These are phyloP conservation scores for Agrilus biguttatus DNA, from an alignment of 2,888 invertebrate species.

Conservation along the genomic window DNA sequence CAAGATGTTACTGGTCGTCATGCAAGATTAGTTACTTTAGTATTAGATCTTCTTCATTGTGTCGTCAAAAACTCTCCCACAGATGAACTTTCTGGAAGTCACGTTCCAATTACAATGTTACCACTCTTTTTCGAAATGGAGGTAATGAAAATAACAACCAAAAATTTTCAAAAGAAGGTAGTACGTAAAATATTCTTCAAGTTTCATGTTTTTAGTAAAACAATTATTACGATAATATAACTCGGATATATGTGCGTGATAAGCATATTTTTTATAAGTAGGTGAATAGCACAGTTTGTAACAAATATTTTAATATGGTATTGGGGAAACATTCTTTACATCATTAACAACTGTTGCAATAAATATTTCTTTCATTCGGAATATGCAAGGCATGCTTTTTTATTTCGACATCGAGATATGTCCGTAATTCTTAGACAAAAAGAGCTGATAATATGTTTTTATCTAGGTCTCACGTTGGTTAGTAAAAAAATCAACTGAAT, in stretches of 20 bases:
- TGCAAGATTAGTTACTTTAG: constrained; percentile 23
- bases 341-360: background rate
- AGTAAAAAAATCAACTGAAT: too few species aligned
- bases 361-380: background rate
- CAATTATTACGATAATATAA: too few species aligned
- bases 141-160: constrained; percentile 16
- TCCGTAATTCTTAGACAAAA: too few species aligned
- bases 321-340: background rate
- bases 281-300: too few species aligned
- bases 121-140: constrained; percentile 34
- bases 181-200: background rate
- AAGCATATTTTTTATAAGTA: too few species aligned
- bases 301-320: background rate
- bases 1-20: constrained; percentile 32
- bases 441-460: too few species aligned
- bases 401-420: too few species aligned
- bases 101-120: constrained; percentile 31
- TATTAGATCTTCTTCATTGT: constrained; percentile 30
- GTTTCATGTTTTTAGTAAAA: too few species aligned
- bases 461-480: too few species aligned
- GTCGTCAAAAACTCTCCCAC: constrained; percentile 31
- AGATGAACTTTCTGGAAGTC: constrained; percentile 33
- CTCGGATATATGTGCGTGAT: too few species aligned
- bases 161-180: too few species aligned
- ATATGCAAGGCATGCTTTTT: too few species aligned